Evolutionary conservation across 2,113 vertebrate genomes (phyloP).

Genomic region (Plecturocebus donacophilus): DNA sequence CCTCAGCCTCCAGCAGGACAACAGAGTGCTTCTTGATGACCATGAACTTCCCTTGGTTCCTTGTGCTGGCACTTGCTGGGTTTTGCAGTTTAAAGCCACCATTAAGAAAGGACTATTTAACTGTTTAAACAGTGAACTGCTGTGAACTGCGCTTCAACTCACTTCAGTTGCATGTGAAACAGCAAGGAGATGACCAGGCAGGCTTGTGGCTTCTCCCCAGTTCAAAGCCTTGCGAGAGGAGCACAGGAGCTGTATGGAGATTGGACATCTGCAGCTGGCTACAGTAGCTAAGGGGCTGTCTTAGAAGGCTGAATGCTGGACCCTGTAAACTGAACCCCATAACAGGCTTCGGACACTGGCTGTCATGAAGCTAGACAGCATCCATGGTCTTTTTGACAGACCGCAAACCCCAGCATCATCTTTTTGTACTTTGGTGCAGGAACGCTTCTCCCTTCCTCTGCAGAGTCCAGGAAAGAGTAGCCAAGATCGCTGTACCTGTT

Average conservation of each 20-base stretch:
- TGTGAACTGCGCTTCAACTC: background rate
- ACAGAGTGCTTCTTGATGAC: background rate
- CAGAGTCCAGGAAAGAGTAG: slow-evolving; percentile 79
- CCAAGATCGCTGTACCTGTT: slow-evolving; percentile 76
- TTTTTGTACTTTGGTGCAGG: slow-evolving; percentile 79
- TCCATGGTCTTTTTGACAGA: slow-evolving; percentile 56
- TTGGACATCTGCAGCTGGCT: background rate
- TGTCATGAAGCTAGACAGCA: background rate
- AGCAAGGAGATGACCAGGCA: slow-evolving; percentile 22
- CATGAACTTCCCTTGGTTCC: slow-evolving; percentile 2
- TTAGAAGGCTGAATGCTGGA: background rate
- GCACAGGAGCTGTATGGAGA: fast-evolving
- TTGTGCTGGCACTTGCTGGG: background rate
- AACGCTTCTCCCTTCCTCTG: slow-evolving; percentile 71
- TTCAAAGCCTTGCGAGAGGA: background rate
- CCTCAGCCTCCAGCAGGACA: slow-evolving; percentile 22
- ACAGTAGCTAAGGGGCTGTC: background rate
- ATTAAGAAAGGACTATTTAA: background rate
- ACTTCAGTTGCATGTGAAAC: slow-evolving; percentile 79
- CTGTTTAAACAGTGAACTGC: slow-evolving; percentile 57
- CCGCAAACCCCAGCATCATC: slow-evolving; percentile 88
- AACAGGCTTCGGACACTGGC: background rate
- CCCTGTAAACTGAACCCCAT: background rate
- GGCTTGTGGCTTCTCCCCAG: background rate
- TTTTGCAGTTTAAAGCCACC: background rate